phyloP scores from a whole-genome alignment of 2,113 vertebrate genomes.

The Syngnathus typhle region DNA sequence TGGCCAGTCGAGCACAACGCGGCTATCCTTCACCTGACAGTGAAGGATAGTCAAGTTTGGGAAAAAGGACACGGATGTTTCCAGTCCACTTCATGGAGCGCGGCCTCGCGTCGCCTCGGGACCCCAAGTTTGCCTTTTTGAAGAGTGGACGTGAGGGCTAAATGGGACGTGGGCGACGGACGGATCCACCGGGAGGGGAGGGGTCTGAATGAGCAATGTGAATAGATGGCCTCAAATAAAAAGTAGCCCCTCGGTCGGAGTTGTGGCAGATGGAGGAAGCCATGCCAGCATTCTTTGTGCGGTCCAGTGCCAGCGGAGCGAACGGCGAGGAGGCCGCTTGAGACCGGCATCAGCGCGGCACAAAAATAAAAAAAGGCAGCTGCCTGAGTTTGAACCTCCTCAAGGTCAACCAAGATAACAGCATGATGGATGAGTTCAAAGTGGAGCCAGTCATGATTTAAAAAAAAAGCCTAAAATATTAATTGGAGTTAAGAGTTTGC shows the following conservation, averaged over 20 bases:
- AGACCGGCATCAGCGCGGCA: conserved; percentile 61
- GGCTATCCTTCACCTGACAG: conserved; percentile 66
- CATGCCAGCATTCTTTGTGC: conserved; percentile 74
- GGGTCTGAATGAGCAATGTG: conserved; percentile 58
- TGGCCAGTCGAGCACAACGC: conserved; percentile 58
- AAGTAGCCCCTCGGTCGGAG: conserved; percentile 74
- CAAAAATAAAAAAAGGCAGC: conserved; percentile 75
- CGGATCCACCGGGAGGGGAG: conserved; percentile 52
- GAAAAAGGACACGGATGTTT: conserved; percentile 65
- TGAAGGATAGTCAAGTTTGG: conserved; percentile 50
- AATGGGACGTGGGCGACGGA: conserved; percentile 63
- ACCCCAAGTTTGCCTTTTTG: conserved; percentile 59
- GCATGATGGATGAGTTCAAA: conserved; percentile 36
- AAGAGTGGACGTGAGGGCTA: conserved; percentile 67
- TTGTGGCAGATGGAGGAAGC: conserved; percentile 76
- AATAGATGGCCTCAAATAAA: conserved; percentile 76
- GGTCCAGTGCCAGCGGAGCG: conserved; percentile 69
- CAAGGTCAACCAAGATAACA: conserved; percentile 64
- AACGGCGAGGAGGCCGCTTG: conserved; percentile 61
- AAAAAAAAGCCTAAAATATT: conserved; percentile 23
- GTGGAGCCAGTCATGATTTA: conserved; percentile 34
- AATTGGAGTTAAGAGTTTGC: conserved; percentile 21
- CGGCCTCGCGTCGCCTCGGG: conserved; percentile 57
- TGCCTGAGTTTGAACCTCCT: conserved; percentile 65
- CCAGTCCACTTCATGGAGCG: conserved; percentile 67